Evolutionary conservation across 2,113 vertebrate species (phyloP), one percentile per base, ranked within the genome.

Genomic region (Lutjanus erythropterus): DNA sequence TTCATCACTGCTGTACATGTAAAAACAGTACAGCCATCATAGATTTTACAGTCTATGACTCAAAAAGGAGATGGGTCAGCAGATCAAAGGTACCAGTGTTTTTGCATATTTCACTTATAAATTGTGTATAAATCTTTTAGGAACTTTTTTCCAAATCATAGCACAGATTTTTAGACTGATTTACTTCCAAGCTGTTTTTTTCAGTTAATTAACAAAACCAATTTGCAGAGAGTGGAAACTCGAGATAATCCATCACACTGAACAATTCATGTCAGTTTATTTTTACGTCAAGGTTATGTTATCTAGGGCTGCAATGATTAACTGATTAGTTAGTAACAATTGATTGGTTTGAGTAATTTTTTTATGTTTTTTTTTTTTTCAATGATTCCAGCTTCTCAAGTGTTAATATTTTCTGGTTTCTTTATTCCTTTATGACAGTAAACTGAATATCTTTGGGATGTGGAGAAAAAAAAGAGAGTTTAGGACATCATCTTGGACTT

Each of bases 21-120:
- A 56, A 19, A 27, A 55, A 53, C 18, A 59, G 75, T 70, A 77
- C 69, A 89, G 47, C 84, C 19, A 39, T 86, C 78, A 87, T 53
- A 84, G 70, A 83, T 75, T 11, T 49, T 23, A 65, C 44, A 50
- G 64, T 74, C 80, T 87, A 84, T 87, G 81, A 85, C 65, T 61
- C 2, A 41, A 77, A 84, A 49, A 55, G 23, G 31, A 75, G 44
- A 59, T 74, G 23, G 23, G 61, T 50, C 58, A 70, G 58, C 64
- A 47, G 47, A 60, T 49, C 42, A 46, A 65, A 78, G 61, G 66
- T 67, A 67, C 71, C 66, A 18, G 33, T 75, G 65, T 37, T 74
- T 74, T 56, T 82, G 42, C 80, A 80, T 72, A 46, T 83, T 85
- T 83, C 14, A 62, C 16, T 16, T 66, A 35, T 4, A 70, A 52